These are phyloP conservation scores for Podarcis raffonei DNA, from an alignment of 2,113 vertebrate genomes.

Conservation along the genomic window DNA sequence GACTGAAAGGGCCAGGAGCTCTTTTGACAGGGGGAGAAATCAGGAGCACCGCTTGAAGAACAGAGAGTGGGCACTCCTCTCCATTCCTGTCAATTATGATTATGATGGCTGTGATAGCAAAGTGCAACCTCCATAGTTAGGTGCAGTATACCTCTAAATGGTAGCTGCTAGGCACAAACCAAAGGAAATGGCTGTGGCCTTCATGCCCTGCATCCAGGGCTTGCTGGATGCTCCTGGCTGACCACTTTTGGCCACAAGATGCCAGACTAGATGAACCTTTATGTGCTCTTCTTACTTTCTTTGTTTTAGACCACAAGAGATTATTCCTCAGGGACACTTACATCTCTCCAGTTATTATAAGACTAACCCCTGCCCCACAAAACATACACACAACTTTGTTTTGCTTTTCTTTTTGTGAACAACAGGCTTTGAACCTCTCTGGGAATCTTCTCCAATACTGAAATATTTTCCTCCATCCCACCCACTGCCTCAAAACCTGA, in stretches of 20 bases:
- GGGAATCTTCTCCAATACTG: background rate
- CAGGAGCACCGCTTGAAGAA: background rate
- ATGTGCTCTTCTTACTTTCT: background rate
- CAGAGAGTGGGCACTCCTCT: background rate
- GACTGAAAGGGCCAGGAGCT: background rate
- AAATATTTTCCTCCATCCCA: background rate
- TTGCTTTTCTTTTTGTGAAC: background rate
- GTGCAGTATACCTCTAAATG: background rate
- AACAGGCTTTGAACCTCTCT: background rate
- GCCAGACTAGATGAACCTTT: background rate
- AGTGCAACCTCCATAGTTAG: background rate
- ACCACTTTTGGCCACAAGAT: background rate
- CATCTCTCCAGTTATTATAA: background rate
- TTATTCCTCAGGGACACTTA: background rate
- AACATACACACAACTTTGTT: background rate
- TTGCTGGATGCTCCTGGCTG: background rate
- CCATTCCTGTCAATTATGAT: background rate
- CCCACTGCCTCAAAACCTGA: background rate
- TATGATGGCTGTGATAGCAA: too few relatives aligned
- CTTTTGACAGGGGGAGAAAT: background rate
- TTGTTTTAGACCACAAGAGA: background rate
- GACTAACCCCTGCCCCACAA: background rate
- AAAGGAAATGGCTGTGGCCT: background rate
- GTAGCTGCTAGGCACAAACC: background rate
- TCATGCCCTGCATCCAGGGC: background rate